Percentiles rank a stretch among this genome's conserved stretches.
These are phyloP conservation scores for Drosophila pandora DNA, from an alignment of 1,140 invertebrate genomes.

Conservation along the genomic window DNA sequence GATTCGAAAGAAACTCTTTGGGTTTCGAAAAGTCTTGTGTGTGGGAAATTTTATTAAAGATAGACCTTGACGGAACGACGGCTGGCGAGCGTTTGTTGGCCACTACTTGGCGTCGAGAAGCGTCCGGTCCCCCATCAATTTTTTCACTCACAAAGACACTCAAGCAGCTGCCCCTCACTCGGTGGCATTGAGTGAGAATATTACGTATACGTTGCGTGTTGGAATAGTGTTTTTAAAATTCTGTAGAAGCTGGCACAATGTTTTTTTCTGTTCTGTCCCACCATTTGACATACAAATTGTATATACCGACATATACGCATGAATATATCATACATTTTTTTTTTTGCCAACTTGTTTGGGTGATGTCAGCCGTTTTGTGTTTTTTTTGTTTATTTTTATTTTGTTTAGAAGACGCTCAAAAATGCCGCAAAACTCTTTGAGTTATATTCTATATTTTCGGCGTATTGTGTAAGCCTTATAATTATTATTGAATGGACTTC, in stretches of 20 bases:
- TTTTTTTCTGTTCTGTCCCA: slow-evolving; percentile 27
- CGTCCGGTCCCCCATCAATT: slow-evolving; percentile 7
- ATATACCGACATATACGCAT: neutral
- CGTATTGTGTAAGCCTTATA: slow-evolving; percentile 41
- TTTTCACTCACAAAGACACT: slow-evolving; percentile 19
- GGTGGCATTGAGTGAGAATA: slow-evolving; percentile 13
- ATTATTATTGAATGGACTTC: slow-evolving; percentile 9
- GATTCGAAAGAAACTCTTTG: neutral
- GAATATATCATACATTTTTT: slow-evolving; percentile 25
- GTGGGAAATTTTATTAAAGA: slow-evolving; percentile 2
- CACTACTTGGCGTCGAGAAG: slow-evolving; percentile 8
- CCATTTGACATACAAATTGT: slow-evolving; percentile 40
- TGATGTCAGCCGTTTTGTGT: slow-evolving; percentile 63
- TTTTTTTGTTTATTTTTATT: slow-evolving; percentile 39
- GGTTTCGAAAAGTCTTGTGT: neutral
- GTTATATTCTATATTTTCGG: slow-evolving; percentile 16
- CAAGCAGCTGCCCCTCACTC: slow-evolving; percentile 2
- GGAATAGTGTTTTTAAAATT: slow-evolving; percentile 56
- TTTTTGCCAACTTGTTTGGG: slow-evolving; percentile 62
- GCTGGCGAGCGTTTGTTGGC: slow-evolving; percentile 31
- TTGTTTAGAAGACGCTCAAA: slow-evolving; percentile 8
- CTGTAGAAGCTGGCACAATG: slow-evolving; percentile 45
- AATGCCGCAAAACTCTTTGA: neutral
- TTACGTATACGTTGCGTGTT: slow-evolving; percentile 29
- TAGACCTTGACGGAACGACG: slow-evolving; percentile 45